A percentile compares a stretch with the other conserved stretches of the same genome.
Conservation (phyloP, 2,113 vertebrate genomes). For the Hassar affinis region DNA sequence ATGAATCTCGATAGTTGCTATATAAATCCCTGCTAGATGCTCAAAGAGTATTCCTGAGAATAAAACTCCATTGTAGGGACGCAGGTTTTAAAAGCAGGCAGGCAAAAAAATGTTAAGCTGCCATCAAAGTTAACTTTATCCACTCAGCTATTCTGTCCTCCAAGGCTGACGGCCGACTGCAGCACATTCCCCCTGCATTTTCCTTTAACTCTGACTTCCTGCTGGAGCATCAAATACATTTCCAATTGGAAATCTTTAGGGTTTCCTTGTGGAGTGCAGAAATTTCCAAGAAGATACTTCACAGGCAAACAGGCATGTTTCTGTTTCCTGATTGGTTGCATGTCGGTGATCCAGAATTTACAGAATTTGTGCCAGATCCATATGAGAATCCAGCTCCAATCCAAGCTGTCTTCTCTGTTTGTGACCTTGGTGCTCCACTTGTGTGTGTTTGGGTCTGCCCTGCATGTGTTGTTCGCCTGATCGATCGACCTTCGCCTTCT, state of each 20-base stretch:
- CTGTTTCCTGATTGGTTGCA: background rate
- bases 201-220: no score
- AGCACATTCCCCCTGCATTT: no score
- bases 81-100: no score
- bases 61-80: no score
- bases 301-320: background rate
- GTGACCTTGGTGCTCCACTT: background rate
- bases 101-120: no score
- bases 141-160: no score
- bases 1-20: no score
- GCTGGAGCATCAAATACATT: no score
- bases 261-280: background rate
- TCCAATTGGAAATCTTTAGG: background rate
- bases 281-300: background rate
- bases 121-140: no score
- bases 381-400: background rate
- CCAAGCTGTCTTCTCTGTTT: background rate
- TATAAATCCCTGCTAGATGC: no score
- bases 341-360: background rate
- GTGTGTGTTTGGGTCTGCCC: background rate
- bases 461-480: background rate
- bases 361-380: background rate
- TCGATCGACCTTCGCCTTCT: background rate
- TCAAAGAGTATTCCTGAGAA: no score
- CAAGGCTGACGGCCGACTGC: no score